A percentile compares a stretch with the other conserved stretches of the same genome.
Evolutionary conservation across 1,140 invertebrate species (phyloP).

Genomic region (Zaprionus lachaisei): DNA sequence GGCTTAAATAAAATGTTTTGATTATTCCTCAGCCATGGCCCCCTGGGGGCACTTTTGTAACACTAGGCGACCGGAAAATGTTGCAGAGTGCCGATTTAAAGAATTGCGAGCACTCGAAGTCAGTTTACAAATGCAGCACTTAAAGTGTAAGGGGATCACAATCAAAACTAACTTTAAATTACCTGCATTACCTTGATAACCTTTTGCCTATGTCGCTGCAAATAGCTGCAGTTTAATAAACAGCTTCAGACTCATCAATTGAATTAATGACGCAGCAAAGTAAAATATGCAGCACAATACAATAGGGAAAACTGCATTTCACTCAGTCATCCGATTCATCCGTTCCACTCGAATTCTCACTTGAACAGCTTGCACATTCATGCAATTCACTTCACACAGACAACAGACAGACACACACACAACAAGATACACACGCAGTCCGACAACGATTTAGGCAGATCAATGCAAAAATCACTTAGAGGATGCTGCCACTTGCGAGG

Average conservation of each 20-base stretch:
- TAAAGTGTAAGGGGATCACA: neutral
- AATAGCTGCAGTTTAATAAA: conserved; percentile 41
- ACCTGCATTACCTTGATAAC: conserved; percentile 14
- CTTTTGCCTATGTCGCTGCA: conserved; percentile 2
- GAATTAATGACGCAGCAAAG: conserved; percentile 70
- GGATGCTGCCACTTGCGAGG: conserved; percentile 17
- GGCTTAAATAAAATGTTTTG: conserved; percentile 75
- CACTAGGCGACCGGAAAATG: neutral
- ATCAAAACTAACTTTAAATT: conserved; percentile 37
- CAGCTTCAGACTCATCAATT: conserved; percentile 50
- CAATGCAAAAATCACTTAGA: conserved; percentile 68
- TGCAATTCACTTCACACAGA: conserved; percentile 66
- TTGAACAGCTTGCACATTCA: conserved; percentile 72
- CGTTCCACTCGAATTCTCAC: conserved; percentile 60
- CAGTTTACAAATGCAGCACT: too few species aligned
- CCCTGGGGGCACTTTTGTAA: neutral
- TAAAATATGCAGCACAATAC: conserved; percentile 63
- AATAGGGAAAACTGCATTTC: conserved; percentile 36
- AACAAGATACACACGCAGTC: conserved; percentile 1
- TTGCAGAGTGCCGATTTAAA: neutral
- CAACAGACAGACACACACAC: conserved; percentile 16
- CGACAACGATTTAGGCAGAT: conserved; percentile 57
- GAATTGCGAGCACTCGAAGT: neutral
- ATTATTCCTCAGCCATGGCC: conserved; percentile 15
- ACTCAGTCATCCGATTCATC: conserved; percentile 31